Evolutionary conservation across 1,140 invertebrate species (phyloP), one percentile per base, ranked within the genome.

Genomic region (Periplaneta americana): DNA sequence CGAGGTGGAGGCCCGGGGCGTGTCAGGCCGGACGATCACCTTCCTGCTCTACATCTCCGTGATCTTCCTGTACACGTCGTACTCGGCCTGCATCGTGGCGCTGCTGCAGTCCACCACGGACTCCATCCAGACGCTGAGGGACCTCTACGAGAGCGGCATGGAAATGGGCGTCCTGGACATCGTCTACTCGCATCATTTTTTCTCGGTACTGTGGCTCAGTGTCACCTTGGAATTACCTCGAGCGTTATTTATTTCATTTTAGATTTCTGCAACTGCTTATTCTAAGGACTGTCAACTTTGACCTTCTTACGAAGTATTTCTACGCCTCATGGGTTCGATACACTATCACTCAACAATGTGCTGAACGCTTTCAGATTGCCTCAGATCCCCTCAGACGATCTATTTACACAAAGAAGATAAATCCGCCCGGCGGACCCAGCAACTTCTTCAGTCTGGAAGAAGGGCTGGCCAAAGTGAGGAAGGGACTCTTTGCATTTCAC

Each of bases 31-130:
- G 1, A 84, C 91, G 48, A 88, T 90, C 11, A 87, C 91, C 81
- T 88, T 92, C 37, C 88, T 93, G 33, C 86, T 92, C 17, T 91
- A 92, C 2, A 88, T 94, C 28, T 84, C 90, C 0, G 91, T 91
- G 0, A 90, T 92, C 13, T 91, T 94, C 79, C 77, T 94, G 0
- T 93, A 93, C 87, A 90, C 92, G 85, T 95, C 93, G 84, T 95
- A 95, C 85, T 94, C 93, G 33, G 94, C 93, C 0, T 93, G 90
- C 82, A 92, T 95, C 81, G 93, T 95, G 1, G 93, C 93, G 11
- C 86, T 95, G 28, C 86, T 95, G 32, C 90, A 92, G 82, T 91
- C 92, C 79, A 90, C 92, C 35, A 91, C 91, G 0, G 91, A 89
- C 80, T 92, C 90, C 10, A 93, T 95, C 9, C 91, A 88, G 66